A percentile compares a stretch with the other conserved stretches of the same genome.
Evolutionary conservation across 1,140 invertebrate species (phyloP).

Genomic region (Ptiloglossa arizonensis): DNA sequence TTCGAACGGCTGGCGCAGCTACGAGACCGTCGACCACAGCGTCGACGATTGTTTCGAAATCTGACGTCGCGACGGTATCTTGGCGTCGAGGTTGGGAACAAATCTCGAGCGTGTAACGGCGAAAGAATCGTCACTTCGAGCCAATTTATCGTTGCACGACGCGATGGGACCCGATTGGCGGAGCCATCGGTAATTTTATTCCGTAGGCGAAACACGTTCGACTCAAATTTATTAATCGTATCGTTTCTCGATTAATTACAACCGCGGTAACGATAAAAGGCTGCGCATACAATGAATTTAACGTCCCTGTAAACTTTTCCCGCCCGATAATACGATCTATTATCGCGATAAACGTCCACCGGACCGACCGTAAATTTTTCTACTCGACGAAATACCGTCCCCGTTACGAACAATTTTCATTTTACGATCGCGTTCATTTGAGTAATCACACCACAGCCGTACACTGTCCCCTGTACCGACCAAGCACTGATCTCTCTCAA

Average conservation of each 20-base stretch:
- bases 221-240: slow-evolving; percentile 24
- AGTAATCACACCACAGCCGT: neutral
- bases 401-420: slow-evolving; percentile 4
- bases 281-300: slow-evolving; percentile 27
- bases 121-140: neutral
- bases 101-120: neutral
- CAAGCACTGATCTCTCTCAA: too few species aligned
- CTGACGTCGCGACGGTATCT: neutral
- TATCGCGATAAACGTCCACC: slow-evolving; percentile 13
- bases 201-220: neutral
- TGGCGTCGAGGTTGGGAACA: neutral
- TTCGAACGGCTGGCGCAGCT: neutral
- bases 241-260: slow-evolving; percentile 14
- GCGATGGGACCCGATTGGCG: neutral
- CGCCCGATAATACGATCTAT: slow-evolving; percentile 26
- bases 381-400: neutral
- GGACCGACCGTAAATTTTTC: slow-evolving; percentile 27
- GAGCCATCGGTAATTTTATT: neutral
- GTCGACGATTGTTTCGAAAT: neutral
- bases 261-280: neutral
- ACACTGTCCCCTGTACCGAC: too few species aligned
- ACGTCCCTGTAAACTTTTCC: slow-evolving; percentile 4
- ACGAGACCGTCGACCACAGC: too few species aligned
- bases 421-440: slow-evolving; percentile 24
- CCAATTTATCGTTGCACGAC: slow-evolving; percentile 16